Conservation (phyloP, 1,140 invertebrate genomes). For the Lucilia cuprina region DNA sequence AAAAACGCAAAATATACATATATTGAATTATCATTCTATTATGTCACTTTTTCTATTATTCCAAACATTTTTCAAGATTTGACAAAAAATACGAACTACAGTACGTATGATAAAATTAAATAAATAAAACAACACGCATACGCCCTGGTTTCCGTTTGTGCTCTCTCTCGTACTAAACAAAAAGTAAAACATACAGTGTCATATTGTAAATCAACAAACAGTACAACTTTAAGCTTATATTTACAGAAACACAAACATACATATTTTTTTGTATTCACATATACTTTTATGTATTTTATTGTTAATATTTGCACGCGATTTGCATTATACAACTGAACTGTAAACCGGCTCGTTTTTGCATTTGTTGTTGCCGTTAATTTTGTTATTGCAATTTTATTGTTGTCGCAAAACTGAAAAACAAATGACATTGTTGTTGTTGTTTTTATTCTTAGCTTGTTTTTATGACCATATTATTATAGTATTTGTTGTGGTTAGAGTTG, state of each 20-base stretch:
- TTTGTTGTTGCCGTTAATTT: background rate
- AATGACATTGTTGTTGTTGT: slow-evolving; percentile 9
- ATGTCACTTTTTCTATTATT: too few species aligned
- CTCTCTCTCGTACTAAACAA: background rate
- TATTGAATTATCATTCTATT: too few species aligned
- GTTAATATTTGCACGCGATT: slow-evolving; percentile 15
- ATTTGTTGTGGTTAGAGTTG: slow-evolving; percentile 8
- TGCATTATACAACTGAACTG: background rate
- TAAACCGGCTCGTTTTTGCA: background rate
- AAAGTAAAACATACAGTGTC: background rate
- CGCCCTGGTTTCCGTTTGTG: slow-evolving; percentile 1
- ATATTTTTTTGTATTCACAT: background rate
- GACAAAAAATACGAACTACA: background rate
- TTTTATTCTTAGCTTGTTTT: background rate
- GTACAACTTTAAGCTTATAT: too few species aligned
- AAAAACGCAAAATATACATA: too few species aligned
- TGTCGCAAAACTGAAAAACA: background rate
- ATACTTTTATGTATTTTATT: background rate
- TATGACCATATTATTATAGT: background rate
- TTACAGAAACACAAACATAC: background rate
- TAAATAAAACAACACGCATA: slow-evolving; percentile 25
- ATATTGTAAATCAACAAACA: too few species aligned
- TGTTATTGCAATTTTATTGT: slow-evolving; percentile 10
- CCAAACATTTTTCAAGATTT: too few species aligned
- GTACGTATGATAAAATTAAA: slow-evolving; percentile 1